Evolutionary conservation across 2,888 invertebrate genomes (phyloP), one percentile per base, ranked within the genome.

Genomic region (Saturnia japonica): DNA sequence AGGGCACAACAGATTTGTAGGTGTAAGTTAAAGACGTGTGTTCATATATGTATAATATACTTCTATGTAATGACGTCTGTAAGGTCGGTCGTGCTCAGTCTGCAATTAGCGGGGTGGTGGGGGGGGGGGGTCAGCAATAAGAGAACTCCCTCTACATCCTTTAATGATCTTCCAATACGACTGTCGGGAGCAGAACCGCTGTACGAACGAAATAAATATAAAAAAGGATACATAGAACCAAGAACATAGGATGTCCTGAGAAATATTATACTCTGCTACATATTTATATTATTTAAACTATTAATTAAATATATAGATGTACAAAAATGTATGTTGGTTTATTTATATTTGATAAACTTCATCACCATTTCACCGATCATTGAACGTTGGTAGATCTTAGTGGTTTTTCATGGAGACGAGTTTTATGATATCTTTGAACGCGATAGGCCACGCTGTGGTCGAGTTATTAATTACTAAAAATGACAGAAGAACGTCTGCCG

Each of bases 101-200:
- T 40, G 40, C n/a, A 40, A 9, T 40, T 40, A 64, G 64, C 64
- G 11, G 8, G 14, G 19, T 40, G n/a, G 64, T n/a, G 19, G 40
- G 1, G 9, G 40, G 40, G 40, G 40, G 40, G n/a, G n/a, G n/a
- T n/a, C n/a, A n/a, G 40, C 40, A 40, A 64, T 64, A 9, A n/a
- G 19, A 40, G 40, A 64, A 25, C n/a, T 40, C 16, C 19, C 40
- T 40, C 40, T 1, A n/a, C 25, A 22, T 11, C 40, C 40, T 40
- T 64, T n/a, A n/a, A 64, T 40, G 40, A 19, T 25, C 57, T 60
- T n/a, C 57, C 14, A 60, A 60, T 60, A 60, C 57, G 57, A 28
- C 57, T 60, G 57, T 28, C 57, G 57, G 25, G 57, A 14, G 9
- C 57, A 60, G 28, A 60, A 28, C 14, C 57, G 57, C 12, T 28